Conservation (phyloP, 2,113 vertebrate species). For the Crotophaga sulcirostris region DNA sequence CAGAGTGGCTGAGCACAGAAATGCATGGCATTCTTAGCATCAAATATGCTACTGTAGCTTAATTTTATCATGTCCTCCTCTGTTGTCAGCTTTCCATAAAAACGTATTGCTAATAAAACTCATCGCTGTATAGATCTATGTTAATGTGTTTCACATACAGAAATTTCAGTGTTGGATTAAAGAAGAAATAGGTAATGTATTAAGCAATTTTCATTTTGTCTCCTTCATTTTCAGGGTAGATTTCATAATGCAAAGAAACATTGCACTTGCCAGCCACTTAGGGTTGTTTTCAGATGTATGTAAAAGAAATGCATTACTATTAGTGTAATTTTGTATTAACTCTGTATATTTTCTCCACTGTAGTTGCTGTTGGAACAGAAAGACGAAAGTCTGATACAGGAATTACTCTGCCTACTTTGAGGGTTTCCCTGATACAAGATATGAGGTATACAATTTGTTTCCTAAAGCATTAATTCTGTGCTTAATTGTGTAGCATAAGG, state of each 20-base stretch:
- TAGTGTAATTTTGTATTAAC: background rate
- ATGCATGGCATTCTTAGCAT: background rate
- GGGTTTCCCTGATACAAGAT: conserved; percentile 89
- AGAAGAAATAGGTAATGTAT: background rate
- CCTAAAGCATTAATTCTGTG: background rate
- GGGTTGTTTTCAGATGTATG: background rate
- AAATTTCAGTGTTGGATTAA: background rate
- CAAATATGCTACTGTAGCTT: background rate
- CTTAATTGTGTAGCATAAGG: background rate
- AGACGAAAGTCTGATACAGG: conserved; percentile 84
- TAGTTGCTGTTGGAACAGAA: conserved; percentile 82
- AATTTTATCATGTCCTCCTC: background rate
- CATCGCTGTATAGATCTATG: background rate
- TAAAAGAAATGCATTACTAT: background rate
- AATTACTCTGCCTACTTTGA: conserved; percentile 76
- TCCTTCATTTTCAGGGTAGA: background rate
- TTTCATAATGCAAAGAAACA: background rate
- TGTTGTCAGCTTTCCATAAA: background rate
- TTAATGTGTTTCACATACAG: background rate
- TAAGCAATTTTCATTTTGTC: background rate
- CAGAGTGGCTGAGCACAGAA: background rate
- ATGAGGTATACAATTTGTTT: conserved; percentile 84
- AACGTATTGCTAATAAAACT: background rate
- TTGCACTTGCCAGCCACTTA: background rate
- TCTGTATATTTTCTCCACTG: background rate